Conservation (phyloP, 2,797 vertebrate species). For the Sebastes alutus region DNA sequence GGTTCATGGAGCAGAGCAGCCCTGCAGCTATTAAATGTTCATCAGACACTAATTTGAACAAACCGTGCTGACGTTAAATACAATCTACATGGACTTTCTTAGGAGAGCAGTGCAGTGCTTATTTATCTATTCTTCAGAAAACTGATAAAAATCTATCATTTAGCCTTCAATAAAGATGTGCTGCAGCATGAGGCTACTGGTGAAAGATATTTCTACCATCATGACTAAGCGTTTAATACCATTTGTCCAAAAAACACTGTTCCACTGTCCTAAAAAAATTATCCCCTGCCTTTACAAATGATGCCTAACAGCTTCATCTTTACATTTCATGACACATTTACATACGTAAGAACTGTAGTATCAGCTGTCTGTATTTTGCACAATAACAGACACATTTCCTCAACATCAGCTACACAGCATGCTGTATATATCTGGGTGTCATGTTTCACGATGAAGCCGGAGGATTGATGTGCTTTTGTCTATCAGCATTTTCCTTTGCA, state of each 20-base stretch:
- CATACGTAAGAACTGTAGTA: background rate
- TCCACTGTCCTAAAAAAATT: background rate
- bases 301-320: background rate
- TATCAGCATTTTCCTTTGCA: constrained; percentile 13
- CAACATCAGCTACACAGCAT: background rate
- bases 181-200: background rate
- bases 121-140: background rate
- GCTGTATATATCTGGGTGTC: background rate
- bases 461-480: background rate
- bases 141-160: background rate
- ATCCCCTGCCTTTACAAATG: background rate
- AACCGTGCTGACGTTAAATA: constrained; percentile 24
- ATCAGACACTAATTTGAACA: constrained; percentile 68
- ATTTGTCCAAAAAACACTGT: background rate
- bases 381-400: background rate
- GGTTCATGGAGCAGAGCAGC: constrained; percentile 38
- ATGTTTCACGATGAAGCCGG: constrained; percentile 26
- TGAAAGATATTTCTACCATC: background rate
- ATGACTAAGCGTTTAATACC: background rate
- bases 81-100: constrained; percentile 9
- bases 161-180: background rate
- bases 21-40: constrained; percentile 63
- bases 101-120: background rate
- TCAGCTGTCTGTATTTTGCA: background rate
- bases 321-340: background rate